Evolutionary conservation across 2,888 invertebrate species (phyloP), one percentile per base, ranked within the genome.

Genomic region (Lepidocyrtoides sp.): DNA sequence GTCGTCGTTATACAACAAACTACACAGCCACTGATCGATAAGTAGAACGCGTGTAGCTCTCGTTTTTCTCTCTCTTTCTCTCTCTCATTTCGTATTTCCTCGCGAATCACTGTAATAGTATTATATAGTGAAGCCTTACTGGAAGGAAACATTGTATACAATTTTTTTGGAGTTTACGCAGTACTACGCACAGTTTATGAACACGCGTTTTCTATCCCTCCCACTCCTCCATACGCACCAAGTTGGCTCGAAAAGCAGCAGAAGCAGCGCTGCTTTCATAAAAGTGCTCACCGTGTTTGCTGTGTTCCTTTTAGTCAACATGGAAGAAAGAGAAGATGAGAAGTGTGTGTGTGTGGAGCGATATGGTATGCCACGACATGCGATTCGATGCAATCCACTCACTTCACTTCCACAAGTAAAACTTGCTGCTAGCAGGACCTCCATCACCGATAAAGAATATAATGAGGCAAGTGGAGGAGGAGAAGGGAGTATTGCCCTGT

Each of bases 41-140:
- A 92, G 83, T 93, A 77, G 92, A 92, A 92, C 93, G 93, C 93
- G 93, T 93, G 93, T 91, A 93, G 92, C 91, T 79, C 93, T 87
- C 48, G 48, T 14, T 14, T 48, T n/a, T 57, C 57, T 57, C 57
- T 54, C 86, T 84, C 79, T 69, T 60, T 23, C 60, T 14, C 82
- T 32, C 8, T 63, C n/a, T 63, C 14, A 60, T 20, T 83, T 10
- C 23, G 32, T 81, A 2, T 10, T 23, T 20, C 10, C 44, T 36
- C 36, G 7, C 36, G 7, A 36, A 36, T 36, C 36, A 36, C 36
- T 36, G 7, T 36, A 69, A 57, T 20, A 12, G 12, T 48, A 12
- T 17, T 17, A 48, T 48, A 48, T 14, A 20, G 2, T 8, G 1
- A 57, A 8, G 5, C 5, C 20, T n/a, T 57, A 17, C 29, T 69